A percentile compares a stretch with the other conserved stretches of the same genome.
Conservation (phyloP, 2,113 vertebrate species). For the human region GRCh38 chr6:115004001-115004500, state of each 20-base stretch:
- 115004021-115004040: neutral
- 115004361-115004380: slow-evolving; percentile 19
- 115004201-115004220: slow-evolving; percentile 57
- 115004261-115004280: slow-evolving; percentile 46
- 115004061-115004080: slow-evolving; percentile 5
- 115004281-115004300: neutral
- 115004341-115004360: slow-evolving; percentile 62
- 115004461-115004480: slow-evolving; percentile 45
- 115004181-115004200: slow-evolving; percentile 1
- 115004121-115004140: slow-evolving; percentile 17
- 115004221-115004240: slow-evolving; percentile 55
- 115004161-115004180: slow-evolving; percentile 12
- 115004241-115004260: slow-evolving; percentile 10
- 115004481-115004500: neutral
- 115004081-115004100: neutral
- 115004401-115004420: slow-evolving; percentile 61
- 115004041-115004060: neutral
- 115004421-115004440: slow-evolving; percentile 62
- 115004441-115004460: slow-evolving; percentile 55
- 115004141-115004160: neutral
- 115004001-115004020: neutral
- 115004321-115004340: slow-evolving; percentile 62
- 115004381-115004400: slow-evolving; percentile 49
- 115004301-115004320: slow-evolving; percentile 42
- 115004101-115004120: neutral